Evolutionary conservation across 2,797 vertebrate genomes (phyloP).

Genomic region (Brotogeris chrysoptera): DNA sequence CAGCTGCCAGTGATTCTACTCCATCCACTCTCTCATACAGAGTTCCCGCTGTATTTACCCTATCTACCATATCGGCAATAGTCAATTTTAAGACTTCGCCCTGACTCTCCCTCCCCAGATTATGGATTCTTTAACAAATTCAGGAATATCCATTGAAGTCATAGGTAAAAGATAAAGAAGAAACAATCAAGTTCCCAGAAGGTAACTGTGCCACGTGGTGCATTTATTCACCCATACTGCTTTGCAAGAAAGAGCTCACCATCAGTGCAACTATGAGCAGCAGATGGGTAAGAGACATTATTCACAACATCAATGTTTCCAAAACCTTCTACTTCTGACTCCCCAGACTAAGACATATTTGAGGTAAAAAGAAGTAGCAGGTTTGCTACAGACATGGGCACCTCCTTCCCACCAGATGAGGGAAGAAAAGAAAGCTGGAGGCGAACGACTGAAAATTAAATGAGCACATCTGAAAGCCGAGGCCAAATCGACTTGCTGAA

Average conservation of each 20-base stretch:
- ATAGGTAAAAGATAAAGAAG: not conserved
- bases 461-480: slow-evolving; percentile 10
- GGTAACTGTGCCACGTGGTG: not conserved
- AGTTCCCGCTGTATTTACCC: not conserved
- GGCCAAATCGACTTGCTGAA: slow-evolving; percentile 36
- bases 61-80: not conserved
- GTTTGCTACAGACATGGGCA: not conserved
- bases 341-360: not conserved
- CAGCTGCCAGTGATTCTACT: not conserved
- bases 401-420: not conserved
- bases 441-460: not conserved
- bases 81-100: not conserved
- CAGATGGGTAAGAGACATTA: not conserved
- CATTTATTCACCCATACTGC: not conserved
- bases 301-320: not conserved
- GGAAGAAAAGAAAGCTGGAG: slow-evolving; percentile 21
- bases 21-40: not conserved
- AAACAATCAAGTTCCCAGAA: not conserved
- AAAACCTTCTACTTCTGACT: not conserved
- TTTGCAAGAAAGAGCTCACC: not conserved
- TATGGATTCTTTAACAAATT: not conserved
- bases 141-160: not conserved
- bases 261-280: not conserved
- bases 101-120: not conserved
- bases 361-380: not conserved